These are phyloP conservation scores for Periparus ater DNA, from an alignment of 2,797 vertebrate genomes.

Conservation along the genomic window DNA sequence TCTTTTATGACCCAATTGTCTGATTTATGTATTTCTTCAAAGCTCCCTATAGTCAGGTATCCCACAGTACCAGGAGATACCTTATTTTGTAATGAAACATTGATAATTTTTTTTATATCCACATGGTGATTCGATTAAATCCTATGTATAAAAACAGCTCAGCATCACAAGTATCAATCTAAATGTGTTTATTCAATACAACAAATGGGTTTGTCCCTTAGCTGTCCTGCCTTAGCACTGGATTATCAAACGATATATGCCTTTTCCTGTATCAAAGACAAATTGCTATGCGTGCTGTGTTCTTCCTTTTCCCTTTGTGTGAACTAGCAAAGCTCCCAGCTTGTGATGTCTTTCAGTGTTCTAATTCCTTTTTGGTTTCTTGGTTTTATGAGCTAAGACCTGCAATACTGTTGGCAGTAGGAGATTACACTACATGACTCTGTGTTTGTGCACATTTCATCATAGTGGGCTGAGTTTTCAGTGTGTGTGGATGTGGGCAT, in stretches of 20 bases:
- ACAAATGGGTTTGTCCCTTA: neutral
- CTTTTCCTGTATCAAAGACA: neutral
- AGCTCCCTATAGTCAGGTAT: neutral
- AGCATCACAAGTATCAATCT: neutral
- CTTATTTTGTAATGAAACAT: neutral
- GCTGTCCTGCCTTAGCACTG: neutral
- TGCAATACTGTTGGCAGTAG: neutral
- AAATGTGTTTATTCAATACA: neutral
- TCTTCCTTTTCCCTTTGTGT: neutral
- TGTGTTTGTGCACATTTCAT: neutral
- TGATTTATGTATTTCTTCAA: neutral
- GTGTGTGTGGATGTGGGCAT: neutral
- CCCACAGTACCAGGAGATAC: neutral
- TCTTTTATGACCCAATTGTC: neutral
- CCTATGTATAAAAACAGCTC: neutral
- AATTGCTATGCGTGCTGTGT: neutral
- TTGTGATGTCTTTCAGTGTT: neutral
- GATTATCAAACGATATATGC: neutral
- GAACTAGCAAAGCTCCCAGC: neutral
- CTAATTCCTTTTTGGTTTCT: neutral
- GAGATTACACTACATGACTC: neutral
- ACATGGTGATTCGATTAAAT: neutral
- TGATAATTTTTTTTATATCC: neutral
- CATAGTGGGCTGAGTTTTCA: neutral
- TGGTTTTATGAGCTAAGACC: neutral